Conservation (phyloP, 2,888 invertebrate genomes). For the Acrobasis repandana region DNA sequence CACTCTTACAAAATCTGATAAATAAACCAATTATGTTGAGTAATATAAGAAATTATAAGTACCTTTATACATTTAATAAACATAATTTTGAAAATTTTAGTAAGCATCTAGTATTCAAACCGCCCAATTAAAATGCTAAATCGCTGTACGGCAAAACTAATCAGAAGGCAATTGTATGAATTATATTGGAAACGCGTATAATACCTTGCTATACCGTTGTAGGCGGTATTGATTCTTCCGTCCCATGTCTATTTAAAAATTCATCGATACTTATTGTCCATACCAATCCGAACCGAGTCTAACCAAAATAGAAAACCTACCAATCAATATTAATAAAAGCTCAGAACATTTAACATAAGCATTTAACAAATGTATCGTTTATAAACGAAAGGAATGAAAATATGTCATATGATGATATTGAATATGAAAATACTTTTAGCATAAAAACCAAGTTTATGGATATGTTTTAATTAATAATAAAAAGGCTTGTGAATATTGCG, state of each 20-base stretch:
- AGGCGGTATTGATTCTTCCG: conserved; percentile 75
- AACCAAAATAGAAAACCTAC: conserved; percentile 44
- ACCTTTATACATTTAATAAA: conserved; percentile 1
- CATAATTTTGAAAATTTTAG: conserved; percentile 12
- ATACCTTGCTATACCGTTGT: conserved; percentile 56
- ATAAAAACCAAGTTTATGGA: background rate
- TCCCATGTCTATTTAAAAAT: conserved; percentile 78
- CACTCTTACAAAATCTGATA: background rate
- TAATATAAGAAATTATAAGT: conserved; percentile 5
- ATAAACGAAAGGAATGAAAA: background rate
- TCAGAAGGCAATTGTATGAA: conserved; percentile 22
- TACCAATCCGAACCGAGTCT: conserved; percentile 58
- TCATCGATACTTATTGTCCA: conserved; percentile 68
- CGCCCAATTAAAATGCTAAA: conserved; percentile 14
- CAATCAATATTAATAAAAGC: conserved; percentile 28
- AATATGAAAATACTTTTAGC: background rate
- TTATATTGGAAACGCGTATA: conserved; percentile 20
- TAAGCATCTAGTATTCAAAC: conserved; percentile 19
- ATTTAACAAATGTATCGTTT: background rate
- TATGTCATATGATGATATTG: background rate
- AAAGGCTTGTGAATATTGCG: conserved; percentile 72
- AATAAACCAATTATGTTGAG: background rate
- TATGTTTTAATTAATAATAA: conserved; percentile 3
- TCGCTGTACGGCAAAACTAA: conserved; percentile 15
- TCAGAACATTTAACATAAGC: background rate